Conservation (phyloP, 2,113 vertebrate species). For the Lophotis ruficrista region DNA sequence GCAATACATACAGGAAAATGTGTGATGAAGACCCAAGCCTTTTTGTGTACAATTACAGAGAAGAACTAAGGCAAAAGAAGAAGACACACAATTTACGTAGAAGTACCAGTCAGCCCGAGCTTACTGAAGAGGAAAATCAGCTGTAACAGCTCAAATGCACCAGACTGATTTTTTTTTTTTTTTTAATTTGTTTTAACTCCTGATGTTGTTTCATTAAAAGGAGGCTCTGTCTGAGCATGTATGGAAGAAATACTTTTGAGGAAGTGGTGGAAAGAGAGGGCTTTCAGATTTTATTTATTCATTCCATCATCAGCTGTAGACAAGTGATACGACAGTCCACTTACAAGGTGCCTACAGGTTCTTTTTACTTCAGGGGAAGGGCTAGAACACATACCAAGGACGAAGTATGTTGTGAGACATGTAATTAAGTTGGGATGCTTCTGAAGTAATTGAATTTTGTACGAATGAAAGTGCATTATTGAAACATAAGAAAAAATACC, state of each 20-base stretch:
- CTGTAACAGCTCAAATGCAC: not conserved
- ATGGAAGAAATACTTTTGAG: not conserved
- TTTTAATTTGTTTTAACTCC: not conserved
- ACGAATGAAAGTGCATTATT: not conserved
- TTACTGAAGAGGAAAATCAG: not conserved
- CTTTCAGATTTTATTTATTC: not conserved
- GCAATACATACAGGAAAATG: conserved; percentile 83
- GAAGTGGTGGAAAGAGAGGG: not conserved
- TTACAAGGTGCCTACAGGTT: not conserved
- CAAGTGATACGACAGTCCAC: not conserved
- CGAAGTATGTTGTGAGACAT: not conserved
- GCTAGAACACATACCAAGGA: not conserved
- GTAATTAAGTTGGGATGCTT: not conserved
- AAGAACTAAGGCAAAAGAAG: conserved; percentile 81
- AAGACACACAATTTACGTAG: not conserved
- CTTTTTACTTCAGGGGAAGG: not conserved
- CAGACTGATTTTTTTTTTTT: not conserved
- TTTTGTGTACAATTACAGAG: conserved; percentile 84
- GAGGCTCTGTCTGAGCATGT: not conserved
- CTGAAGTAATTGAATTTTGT: not conserved
- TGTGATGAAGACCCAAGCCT: conserved; percentile 82
- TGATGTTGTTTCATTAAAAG: not conserved
- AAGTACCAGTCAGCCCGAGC: not conserved
- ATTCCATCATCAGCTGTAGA: not conserved
- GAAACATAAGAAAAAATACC: not conserved